These are phyloP conservation scores for Cardinalis cardinalis DNA, from an alignment of 2,113 vertebrate genomes.

Conservation along the genomic window DNA sequence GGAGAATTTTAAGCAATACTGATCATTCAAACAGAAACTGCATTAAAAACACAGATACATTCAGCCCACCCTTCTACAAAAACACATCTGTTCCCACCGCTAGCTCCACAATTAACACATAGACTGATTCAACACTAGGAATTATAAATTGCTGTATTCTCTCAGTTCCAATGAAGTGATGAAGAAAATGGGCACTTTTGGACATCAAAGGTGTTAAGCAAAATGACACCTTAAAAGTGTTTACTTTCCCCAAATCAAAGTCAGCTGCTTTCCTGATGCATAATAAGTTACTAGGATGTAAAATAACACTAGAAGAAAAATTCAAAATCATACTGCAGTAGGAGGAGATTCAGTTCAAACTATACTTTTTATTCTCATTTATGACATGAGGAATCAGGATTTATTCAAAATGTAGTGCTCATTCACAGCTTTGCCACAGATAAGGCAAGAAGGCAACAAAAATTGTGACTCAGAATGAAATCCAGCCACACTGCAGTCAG, in stretches of 20 bases:
- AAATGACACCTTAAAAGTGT: neutral
- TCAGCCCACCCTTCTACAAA: neutral
- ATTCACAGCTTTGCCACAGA: constrained; percentile 40
- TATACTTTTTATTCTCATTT: constrained; percentile 14
- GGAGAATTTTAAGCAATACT: neutral
- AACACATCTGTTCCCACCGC: neutral
- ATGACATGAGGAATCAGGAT: neutral
- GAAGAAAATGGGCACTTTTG: neutral
- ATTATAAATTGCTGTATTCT: neutral
- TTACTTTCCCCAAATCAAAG: constrained; percentile 4
- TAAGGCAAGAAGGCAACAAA: constrained; percentile 1
- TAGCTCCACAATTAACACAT: neutral
- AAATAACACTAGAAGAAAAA: constrained; percentile 19
- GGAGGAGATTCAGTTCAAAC: neutral
- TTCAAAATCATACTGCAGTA: neutral
- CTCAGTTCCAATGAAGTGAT: neutral
- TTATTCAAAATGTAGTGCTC: constrained; percentile 36
- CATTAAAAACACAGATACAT: neutral
- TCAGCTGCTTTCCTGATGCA: constrained; percentile 23
- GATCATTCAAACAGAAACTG: neutral
- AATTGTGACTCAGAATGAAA: constrained; percentile 44
- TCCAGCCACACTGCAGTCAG: constrained; percentile 4
- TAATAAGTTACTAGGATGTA: neutral
- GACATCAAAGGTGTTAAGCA: neutral
- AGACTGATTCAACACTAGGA: constrained; percentile 15